Percentiles rank a stretch among this genome's conserved stretches.
Evolutionary conservation across 2,888 invertebrate species (phyloP).

Genomic region (Mantis religiosa): DNA sequence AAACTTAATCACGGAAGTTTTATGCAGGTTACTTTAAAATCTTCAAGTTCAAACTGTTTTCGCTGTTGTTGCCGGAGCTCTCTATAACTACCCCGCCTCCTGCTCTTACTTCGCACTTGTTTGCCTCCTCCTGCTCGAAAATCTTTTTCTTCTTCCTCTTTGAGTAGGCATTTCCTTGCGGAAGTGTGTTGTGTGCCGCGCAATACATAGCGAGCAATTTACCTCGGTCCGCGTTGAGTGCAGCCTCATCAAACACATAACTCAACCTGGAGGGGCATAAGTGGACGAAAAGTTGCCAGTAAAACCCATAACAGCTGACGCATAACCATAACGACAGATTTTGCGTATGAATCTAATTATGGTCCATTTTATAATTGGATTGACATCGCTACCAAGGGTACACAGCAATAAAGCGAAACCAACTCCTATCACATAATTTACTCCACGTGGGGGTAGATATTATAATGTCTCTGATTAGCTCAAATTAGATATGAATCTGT

Average conservation of each 20-base stretch:
- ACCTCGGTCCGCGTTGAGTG: not conserved
- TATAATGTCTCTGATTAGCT: no score
- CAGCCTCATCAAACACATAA: not conserved
- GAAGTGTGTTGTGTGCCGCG: not conserved
- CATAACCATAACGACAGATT: no score
- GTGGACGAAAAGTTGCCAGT: not conserved
- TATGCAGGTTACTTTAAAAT: slow-evolving; percentile 16
- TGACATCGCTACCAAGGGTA: no score
- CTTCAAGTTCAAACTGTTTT: not conserved
- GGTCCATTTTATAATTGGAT: no score
- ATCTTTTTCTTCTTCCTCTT: not conserved
- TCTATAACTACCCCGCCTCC: not conserved
- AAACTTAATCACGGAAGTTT: slow-evolving; percentile 4
- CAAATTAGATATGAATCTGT: no score
- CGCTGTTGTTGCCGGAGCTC: not conserved
- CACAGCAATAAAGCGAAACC: no score
- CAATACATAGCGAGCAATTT: not conserved
- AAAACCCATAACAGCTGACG: not conserved
- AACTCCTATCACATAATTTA: no score
- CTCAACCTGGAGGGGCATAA: not conserved
- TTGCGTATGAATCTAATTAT: no score
- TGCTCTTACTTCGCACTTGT: not conserved
- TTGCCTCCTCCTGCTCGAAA: not conserved
- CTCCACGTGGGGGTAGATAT: no score
- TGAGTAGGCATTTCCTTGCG: not conserved